A percentile compares a stretch with the other conserved stretches of the same genome.
phyloP scores from a whole-genome alignment of 2,113 vertebrate species.

The Symphodus melops region DNA sequence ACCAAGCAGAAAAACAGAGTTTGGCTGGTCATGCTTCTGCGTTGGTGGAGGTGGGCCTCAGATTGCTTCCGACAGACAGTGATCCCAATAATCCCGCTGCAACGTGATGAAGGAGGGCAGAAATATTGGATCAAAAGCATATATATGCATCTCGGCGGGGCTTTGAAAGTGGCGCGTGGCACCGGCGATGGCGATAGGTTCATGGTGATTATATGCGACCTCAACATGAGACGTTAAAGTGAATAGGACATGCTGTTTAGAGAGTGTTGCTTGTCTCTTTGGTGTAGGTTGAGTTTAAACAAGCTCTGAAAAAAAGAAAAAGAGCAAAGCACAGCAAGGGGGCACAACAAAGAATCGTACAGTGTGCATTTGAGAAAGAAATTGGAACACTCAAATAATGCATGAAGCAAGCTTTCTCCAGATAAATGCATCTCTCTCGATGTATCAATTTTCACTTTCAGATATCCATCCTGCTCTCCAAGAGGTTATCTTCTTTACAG shows the following conservation, averaged over 20 bases:
- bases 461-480: background rate
- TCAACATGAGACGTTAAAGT: constrained; percentile 48
- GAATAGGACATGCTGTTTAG: constrained; percentile 20
- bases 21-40: constrained; percentile 80
- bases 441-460: background rate
- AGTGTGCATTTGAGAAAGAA: background rate
- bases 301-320: background rate
- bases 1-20: constrained; percentile 81
- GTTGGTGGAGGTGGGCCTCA: constrained; percentile 60
- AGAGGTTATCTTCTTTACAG: constrained; percentile 1
- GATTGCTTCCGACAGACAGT: constrained; percentile 79
- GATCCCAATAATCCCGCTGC: constrained; percentile 76
- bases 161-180: constrained; percentile 60
- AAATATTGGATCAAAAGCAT: constrained; percentile 75
- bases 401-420: background rate
- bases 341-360: background rate
- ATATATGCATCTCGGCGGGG: constrained; percentile 68
- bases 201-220: constrained; percentile 52
- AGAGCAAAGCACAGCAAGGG: background rate
- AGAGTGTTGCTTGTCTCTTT: background rate
- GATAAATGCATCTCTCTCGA: constrained; percentile 3
- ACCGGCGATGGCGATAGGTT: constrained; percentile 53
- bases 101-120: constrained; percentile 70
- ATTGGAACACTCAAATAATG: background rate
- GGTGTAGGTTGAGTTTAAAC: background rate